Conservation (phyloP, 2,113 vertebrate genomes). For the Caloenas nicobarica region DNA sequence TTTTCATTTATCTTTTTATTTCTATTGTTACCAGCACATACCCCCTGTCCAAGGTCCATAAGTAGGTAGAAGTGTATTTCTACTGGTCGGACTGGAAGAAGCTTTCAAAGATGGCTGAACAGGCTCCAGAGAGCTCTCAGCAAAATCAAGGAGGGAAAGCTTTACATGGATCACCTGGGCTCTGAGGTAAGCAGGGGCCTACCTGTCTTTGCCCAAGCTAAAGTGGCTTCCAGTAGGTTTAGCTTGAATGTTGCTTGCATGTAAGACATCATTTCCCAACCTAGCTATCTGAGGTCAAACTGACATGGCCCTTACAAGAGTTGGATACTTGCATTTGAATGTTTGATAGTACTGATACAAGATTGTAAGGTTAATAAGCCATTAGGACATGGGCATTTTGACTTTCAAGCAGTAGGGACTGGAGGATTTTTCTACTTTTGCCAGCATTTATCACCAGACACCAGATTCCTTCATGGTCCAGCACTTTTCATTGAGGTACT, state of each 20-base stretch:
- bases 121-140: background rate
- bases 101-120: background rate
- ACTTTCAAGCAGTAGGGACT: background rate
- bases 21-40: background rate
- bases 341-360: background rate
- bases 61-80: accelerated
- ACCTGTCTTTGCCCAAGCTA: background rate
- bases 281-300: background rate
- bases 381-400: background rate
- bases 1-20: background rate
- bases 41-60: background rate
- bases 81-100: background rate
- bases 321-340: background rate
- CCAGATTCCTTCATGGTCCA: no score
- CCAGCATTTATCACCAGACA: background rate
- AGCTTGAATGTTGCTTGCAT: background rate
- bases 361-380: accelerated
- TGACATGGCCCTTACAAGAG: background rate
- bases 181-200: background rate
- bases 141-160: background rate
- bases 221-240: background rate
- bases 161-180: background rate
- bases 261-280: background rate
- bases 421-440: background rate
- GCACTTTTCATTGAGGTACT: background rate